Percentiles rank a stretch among this genome's conserved stretches.
Evolutionary conservation across 2,888 invertebrate genomes (phyloP).

Genomic region (Hirtodrosophila alboralis): DNA sequence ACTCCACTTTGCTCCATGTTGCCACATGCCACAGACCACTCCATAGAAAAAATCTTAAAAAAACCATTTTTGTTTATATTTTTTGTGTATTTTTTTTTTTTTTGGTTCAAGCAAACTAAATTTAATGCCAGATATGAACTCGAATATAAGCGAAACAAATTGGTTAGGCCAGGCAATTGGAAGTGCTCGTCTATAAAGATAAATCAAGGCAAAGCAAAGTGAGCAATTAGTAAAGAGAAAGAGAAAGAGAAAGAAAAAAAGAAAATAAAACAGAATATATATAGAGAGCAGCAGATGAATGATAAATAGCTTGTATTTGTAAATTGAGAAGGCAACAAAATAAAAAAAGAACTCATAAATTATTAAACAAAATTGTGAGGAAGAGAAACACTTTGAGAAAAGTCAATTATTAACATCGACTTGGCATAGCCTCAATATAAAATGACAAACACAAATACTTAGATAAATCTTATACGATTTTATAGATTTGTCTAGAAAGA

Average conservation of each 20-base stretch:
- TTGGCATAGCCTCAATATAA: conserved; percentile 23
- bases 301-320: conserved; percentile 45
- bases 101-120: conserved; percentile 28
- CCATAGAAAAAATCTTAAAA: conserved; percentile 24
- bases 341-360: conserved; percentile 54
- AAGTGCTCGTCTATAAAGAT: conserved; percentile 30
- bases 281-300: conserved; percentile 28
- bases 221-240: conserved; percentile 27
- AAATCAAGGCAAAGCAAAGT: conserved; percentile 37
- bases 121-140: conserved; percentile 32
- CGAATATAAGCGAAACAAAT: conserved; percentile 58
- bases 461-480: conserved; percentile 35
- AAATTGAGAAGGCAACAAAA: conserved; percentile 13
- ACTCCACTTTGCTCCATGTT: too few relatives aligned
- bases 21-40: conserved; percentile 34
- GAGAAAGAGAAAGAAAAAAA: too few relatives aligned
- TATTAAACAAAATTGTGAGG: conserved; percentile 21
- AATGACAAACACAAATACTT: conserved; percentile 38
- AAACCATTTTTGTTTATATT: conserved; percentile 27
- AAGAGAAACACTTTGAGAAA: conserved; percentile 12
- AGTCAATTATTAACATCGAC: conserved; percentile 46
- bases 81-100: too few relatives aligned
- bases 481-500: neutral
- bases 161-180: conserved; percentile 39
- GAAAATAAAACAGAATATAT: conserved; percentile 18